phyloP scores from a whole-genome alignment of 2,797 vertebrate species.

The Clarias laeviceps region DNA sequence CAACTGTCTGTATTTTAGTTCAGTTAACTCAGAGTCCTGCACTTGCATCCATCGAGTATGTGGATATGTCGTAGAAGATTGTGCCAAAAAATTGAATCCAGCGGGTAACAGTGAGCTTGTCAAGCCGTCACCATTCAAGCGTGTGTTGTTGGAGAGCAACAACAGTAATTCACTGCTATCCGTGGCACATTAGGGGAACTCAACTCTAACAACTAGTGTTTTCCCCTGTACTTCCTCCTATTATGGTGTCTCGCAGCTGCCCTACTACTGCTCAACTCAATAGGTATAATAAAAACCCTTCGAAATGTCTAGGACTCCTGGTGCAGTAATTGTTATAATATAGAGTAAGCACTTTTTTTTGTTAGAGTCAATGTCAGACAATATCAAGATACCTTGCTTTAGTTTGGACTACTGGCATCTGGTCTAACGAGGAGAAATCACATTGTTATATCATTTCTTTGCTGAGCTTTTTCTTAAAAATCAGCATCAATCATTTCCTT shows the following conservation, averaged over 20 bases:
- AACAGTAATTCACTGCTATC: neutral
- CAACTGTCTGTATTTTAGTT: neutral
- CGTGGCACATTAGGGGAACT: slow-evolving; percentile 3
- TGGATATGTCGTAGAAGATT: neutral
- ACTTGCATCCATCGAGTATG: neutral
- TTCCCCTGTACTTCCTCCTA: neutral
- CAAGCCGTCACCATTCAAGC: slow-evolving; percentile 5
- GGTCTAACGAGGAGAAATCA: neutral
- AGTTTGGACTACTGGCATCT: neutral
- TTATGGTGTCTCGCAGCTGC: neutral
- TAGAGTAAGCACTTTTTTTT: neutral
- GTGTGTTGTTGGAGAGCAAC: neutral
- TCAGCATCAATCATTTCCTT: neutral
- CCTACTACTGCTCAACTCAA: neutral
- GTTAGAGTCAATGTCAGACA: neutral
- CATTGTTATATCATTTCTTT: neutral
- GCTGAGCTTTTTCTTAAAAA: neutral
- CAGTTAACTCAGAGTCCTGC: neutral
- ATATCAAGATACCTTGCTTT: neutral
- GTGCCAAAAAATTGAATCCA: neutral
- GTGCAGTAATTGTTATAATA: neutral
- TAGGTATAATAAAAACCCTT: neutral
- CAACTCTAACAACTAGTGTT: neutral
- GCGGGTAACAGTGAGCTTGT: neutral
- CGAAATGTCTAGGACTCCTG: neutral